Evolutionary conservation across 2,113 vertebrate species (phyloP), one percentile per base, ranked within the genome.

Genomic region (Sprattus sprattus): DNA sequence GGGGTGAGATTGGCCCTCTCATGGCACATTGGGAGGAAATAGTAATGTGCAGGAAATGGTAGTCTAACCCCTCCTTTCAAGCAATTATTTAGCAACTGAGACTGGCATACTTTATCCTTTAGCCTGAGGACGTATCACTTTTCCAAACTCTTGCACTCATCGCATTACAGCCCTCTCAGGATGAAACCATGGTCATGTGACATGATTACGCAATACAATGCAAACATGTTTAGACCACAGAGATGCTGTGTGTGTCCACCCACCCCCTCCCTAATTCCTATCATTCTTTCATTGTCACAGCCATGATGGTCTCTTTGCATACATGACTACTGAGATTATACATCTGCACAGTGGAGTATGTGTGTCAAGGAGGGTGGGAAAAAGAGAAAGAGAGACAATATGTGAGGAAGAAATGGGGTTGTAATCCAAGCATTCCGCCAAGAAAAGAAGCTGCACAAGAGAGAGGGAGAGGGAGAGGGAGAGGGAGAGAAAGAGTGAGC

Each of bases 151-250:
- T 78, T 39, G 39, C 71, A 39, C 28, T 78, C 5, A 1, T 39
- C 28, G 0, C 71, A 16, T 78, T 78, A 5, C 39, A 11, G 9
- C 16, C 15, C 71, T 15, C 28, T 44, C 13, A 39, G 71, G 25
- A 78, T 78, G 85, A 86, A 86, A 84, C 50, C 46, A 82, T 83
- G 81, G 75, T 47, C 16, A 85, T 60, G 28, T 83, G 85, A 44
- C 64, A 60, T 54, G 83, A 87, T 82, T 32, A 13, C 52, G n/a
- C 15, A 22, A 82, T 85, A 45, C 46, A 82, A 81, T 84, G 16
- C 57, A 81, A 64, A 71, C 75, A 39, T 84, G 86, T 75, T 82
- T 3, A 64, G 22, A 78, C 32, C 28, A 32, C 45, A 44, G 9
- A 47, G 5, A 60, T 3, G 54, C 18, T 22, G 4, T 22, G 20